Percentiles rank a stretch among this genome's conserved stretches.
phyloP scores from a whole-genome alignment of 2,113 vertebrate species.

The Pygoscelis antarcticus region DNA sequence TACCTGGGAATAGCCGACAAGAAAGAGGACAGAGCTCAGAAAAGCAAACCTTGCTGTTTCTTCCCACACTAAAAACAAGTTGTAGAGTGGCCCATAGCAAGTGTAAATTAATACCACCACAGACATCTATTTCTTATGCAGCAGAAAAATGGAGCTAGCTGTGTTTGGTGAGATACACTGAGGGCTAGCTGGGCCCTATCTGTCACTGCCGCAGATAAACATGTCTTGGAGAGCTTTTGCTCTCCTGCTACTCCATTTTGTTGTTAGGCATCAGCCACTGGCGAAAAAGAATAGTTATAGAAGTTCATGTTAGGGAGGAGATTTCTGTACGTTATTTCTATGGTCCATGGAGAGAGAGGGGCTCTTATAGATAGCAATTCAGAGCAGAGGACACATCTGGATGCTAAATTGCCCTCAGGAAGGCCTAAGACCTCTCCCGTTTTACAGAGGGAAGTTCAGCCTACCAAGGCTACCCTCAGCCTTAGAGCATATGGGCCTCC shows the following conservation, averaged over 20 bases:
- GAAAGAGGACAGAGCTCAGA: background rate
- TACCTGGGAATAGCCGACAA: background rate
- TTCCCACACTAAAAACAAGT: background rate
- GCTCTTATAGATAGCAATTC: rapidly evolving
- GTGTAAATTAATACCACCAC: background rate
- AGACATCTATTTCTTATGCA: background rate
- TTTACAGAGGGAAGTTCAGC: background rate
- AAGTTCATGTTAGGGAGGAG: background rate
- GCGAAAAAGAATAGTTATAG: background rate
- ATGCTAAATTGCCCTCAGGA: background rate
- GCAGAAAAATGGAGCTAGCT: background rate
- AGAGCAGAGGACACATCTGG: background rate
- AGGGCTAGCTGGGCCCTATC: background rate
- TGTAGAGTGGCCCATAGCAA: background rate
- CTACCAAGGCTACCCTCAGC: background rate
- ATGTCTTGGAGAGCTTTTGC: background rate
- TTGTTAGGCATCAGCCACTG: background rate
- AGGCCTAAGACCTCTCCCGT: background rate
- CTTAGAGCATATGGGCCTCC: background rate
- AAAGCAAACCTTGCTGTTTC: background rate
- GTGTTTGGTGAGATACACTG: background rate
- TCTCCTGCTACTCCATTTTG: background rate
- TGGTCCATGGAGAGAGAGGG: background rate
- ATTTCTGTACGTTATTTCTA: background rate
- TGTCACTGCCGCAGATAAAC: background rate